Percentiles rank a stretch among this genome's conserved stretches.
Evolutionary conservation across 2,113 vertebrate genomes (phyloP).

Genomic region (Oreotrochilus melanogaster): DNA sequence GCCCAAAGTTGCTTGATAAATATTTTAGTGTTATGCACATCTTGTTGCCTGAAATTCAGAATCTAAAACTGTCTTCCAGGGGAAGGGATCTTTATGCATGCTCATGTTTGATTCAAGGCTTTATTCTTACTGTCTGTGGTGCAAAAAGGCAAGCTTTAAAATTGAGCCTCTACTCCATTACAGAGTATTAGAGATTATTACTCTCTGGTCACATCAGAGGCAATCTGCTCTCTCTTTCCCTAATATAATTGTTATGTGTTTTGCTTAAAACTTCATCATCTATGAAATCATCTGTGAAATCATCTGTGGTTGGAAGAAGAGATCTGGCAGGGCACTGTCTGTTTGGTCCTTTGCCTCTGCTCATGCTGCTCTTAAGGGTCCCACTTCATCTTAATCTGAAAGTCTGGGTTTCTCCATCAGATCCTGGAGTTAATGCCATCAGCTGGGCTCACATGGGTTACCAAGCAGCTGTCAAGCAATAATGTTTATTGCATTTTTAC

Average conservation of each 20-base stretch:
- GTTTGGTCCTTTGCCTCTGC: constrained; percentile 11
- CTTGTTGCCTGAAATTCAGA: neutral
- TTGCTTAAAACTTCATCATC: constrained; percentile 5
- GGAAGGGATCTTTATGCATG: constrained; percentile 33
- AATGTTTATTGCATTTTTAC: constrained; percentile 21
- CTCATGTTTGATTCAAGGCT: constrained; percentile 44
- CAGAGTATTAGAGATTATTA: too few relatives aligned
- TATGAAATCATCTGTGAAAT: constrained; percentile 22
- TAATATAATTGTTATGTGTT: constrained; percentile 1
- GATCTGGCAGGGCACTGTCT: neutral
- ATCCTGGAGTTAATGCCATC: constrained; percentile 2
- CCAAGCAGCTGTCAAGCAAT: constrained; percentile 19
- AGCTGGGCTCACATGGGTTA: neutral
- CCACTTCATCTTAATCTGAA: constrained; percentile 27
- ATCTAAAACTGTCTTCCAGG: constrained; percentile 10
- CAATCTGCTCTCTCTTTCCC: neutral
- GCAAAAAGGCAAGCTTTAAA: constrained; percentile 21
- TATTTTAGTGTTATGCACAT: constrained; percentile 14
- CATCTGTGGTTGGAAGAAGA: too few relatives aligned
- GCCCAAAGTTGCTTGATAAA: neutral
- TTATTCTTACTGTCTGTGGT: neutral
- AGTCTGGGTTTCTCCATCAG: neutral
- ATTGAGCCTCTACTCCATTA: constrained; percentile 9
- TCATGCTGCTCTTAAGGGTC: neutral
- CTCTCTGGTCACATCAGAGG: constrained; percentile 20